Base-by-base conservation (phyloP, 2,113 vertebrate species). In the Dinomys branickii region DNA sequence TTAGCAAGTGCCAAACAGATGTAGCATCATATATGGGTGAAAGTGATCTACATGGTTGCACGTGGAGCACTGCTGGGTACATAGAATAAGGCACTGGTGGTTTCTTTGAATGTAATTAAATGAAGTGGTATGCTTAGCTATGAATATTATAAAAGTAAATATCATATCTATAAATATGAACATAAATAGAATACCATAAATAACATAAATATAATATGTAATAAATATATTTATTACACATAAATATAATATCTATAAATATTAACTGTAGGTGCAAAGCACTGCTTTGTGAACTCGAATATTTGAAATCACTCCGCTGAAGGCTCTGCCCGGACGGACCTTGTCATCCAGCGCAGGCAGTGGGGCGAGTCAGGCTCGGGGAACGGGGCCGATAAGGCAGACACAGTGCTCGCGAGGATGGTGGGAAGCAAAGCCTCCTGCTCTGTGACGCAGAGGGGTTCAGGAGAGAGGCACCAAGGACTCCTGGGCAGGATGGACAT, bases 1-100 rank as follows among this genome's bases (percentile, higher is more conserved):
- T 95, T 94, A 67, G 7, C 61, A 94, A 69, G 65, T 13, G 7
- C 59, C 92, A 94, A 71, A 86, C 81, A 97, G 69, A 94, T 83
- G 77, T 92, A 92, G 71, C 54, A 47, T 85, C 83, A 82, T 90
- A 26, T 33, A 82, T 26, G 56, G 47, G 90, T 78, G 85, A 90
- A 85, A 92, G 63, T 14, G 50, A 82, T 91, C 58, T 26, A 6
- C 50, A 41, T 56, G 73, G 84, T 84, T 82, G 86, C 41, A 52
- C 17, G 10, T 7, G 38, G 33, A 96, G 50, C 33, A 24, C 11
- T 33, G 24, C 73, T 63, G 69, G 63, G 59, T 6, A 81, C 44
- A 61, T 20, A 63, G 75, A 94, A 59, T 41, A 52, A 94, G 63
- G 33, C 52, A 35, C n/a, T 41, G 30, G 38, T 75, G 59, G 5